phyloP scores from a whole-genome alignment of 2,888 invertebrate genomes.

The Bellardia bayeri region DNA sequence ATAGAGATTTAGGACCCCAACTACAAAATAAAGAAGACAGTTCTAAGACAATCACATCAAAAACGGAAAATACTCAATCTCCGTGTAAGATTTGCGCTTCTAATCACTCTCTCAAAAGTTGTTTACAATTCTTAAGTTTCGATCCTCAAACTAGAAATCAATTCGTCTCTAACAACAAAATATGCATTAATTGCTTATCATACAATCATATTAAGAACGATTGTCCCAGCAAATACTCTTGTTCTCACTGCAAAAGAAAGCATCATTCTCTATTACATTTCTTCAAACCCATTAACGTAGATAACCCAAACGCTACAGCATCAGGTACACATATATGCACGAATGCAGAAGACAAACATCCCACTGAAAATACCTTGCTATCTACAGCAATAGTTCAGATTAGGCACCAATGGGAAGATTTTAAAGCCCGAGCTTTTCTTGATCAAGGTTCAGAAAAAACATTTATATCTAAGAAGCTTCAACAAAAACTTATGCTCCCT shows the following conservation, averaged over 20 bases:
- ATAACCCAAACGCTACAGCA: no score
- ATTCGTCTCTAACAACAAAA: conserved; percentile 24
- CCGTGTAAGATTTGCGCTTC: conserved; percentile 1
- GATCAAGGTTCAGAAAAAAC: conserved; percentile 36
- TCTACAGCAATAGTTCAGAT: background rate
- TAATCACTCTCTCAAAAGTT: background rate
- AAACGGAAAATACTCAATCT: background rate
- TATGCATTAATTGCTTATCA: conserved; percentile 21
- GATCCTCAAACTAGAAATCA: background rate
- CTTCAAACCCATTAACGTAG: background rate
- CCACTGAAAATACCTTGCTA: no score
- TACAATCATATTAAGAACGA: conserved; percentile 4
- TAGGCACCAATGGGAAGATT: no score
- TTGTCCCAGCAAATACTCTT: conserved; percentile 1
- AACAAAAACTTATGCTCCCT: conserved; percentile 11
- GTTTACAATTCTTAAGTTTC: background rate
- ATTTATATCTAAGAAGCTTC: conserved; percentile 27
- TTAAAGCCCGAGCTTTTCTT: conserved; percentile 2
- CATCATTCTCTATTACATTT: conserved; percentile 36
- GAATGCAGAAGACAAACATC: no score
- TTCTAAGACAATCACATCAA: background rate
- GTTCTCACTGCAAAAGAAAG: background rate
- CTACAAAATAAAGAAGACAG: background rate
- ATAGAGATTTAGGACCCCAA: background rate
- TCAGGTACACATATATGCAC: no score